A percentile compares a stretch with the other conserved stretches of the same genome.
Evolutionary conservation across 2,888 invertebrate species (phyloP).

Genomic region (Eupithecia tripunctaria): DNA sequence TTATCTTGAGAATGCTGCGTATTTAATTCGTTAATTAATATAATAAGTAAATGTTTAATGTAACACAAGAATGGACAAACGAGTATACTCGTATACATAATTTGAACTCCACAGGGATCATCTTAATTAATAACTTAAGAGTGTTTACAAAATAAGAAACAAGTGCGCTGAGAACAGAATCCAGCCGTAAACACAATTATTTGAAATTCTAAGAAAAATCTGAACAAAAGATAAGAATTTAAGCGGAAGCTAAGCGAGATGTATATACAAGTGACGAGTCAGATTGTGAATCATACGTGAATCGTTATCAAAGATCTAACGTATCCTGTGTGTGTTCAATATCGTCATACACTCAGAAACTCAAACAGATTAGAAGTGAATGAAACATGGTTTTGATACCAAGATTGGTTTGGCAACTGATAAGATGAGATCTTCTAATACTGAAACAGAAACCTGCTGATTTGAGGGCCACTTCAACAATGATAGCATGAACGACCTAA

Average conservation of each 20-base stretch:
- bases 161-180: not conserved
- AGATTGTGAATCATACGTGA: conserved; percentile 16
- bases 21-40: too few relatives aligned
- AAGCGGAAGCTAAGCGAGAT: conserved; percentile 12
- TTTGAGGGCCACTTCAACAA: not conserved
- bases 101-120: not conserved
- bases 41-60: too few relatives aligned
- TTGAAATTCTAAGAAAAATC: conserved; percentile 4
- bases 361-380: not conserved
- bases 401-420: not conserved
- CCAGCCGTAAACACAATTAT: not conserved
- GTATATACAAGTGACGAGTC: conserved; percentile 6
- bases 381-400: not conserved
- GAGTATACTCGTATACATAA: too few relatives aligned
- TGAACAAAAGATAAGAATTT: conserved; percentile 12
- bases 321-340: not conserved
- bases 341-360: not conserved
- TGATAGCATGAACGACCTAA: not conserved
- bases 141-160: not conserved
- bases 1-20: too few relatives aligned
- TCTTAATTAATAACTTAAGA: not conserved
- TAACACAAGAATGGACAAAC: too few relatives aligned
- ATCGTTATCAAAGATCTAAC: conserved; percentile 13
- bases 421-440: not conserved
- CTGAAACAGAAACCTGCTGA: not conserved